Evolutionary conservation across 2,888 invertebrate species (phyloP), one percentile per base, ranked within the genome.

Genomic region (Noctua fimbriata): DNA sequence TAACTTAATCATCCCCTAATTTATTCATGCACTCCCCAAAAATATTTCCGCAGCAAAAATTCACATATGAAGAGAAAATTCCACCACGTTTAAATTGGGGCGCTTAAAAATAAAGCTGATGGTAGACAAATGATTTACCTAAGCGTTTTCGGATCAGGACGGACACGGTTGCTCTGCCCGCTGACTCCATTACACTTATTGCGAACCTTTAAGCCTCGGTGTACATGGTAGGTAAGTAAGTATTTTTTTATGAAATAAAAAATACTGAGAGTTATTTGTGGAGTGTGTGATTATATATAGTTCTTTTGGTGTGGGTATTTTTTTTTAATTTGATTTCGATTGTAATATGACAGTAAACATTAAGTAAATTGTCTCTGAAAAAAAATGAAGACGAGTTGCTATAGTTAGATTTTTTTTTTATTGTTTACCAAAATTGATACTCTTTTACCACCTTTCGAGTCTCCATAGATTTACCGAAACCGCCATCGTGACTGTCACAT

Each of bases 181-280:
- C 80, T 73, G 84, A 84, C 77, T 86, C 88, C 90, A 90, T 90
- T 90, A 90, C 89, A 89, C 87, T 89, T 90, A 90, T 90, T 90
- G 83, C 90, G 44, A 79, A 74, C 73, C 58, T 82, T 88, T 84
- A 73, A 90, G 73, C 79, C 76, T 65, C 66, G 69, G 83, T 81
- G 76, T 76, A 86, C 78, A 75, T 72, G 58, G 24, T 18, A n/a
- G 60, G 24, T 21, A n/a, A 3, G 14, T 58, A 10, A 36, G 36
- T 24, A 24, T 21, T 69, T 58, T 76, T 75, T 78, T 58, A 36
- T 69, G 24, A 24, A 76, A 69, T 41, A 65, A 78, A 80, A 73
- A 10, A 28, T 72, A 7, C 16, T 65, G 28, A 10, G 18, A 41
- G 16, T 69, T 70, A 52, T 75, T 66, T 73, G 32, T 76, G 2